phyloP scores from a whole-genome alignment of 2,888 invertebrate species.

The Drosophila incognita region DNA sequence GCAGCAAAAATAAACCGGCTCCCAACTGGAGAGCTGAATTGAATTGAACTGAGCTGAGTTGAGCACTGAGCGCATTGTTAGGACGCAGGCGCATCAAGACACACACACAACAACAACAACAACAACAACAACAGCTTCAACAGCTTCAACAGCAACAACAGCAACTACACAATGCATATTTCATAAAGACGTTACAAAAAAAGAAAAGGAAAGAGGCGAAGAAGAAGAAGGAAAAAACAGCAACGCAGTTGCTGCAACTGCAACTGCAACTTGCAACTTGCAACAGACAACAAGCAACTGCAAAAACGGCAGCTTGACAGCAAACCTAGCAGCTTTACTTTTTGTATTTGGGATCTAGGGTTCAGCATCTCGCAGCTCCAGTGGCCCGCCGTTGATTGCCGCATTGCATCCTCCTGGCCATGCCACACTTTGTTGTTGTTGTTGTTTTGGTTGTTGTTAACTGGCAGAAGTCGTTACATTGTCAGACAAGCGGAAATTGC shows the following conservation, averaged over 20 bases:
- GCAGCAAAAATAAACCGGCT: constrained; percentile 58
- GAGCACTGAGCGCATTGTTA: constrained; percentile 42
- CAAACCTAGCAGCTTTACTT: constrained; percentile 13
- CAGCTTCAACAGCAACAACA: not conserved
- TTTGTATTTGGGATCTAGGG: constrained; percentile 14
- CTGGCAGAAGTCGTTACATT: constrained; percentile 73
- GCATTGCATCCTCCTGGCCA: constrained; percentile 33
- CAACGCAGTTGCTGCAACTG: constrained; percentile 52
- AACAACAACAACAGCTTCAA: not conserved
- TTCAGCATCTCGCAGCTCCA: constrained; percentile 23
- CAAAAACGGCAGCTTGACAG: constrained; percentile 3
- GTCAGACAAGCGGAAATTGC: constrained; percentile 71
- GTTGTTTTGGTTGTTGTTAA: constrained; percentile 39
- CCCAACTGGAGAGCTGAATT: constrained; percentile 17
- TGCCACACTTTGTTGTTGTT: constrained; percentile 23
- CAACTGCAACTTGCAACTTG: constrained; percentile 29
- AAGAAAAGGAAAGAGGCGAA: constrained; percentile 4
- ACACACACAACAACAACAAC: constrained; percentile 21
- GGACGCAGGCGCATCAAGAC: constrained; percentile 60
- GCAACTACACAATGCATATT: constrained; percentile 45
- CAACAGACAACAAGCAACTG: constrained; percentile 17
- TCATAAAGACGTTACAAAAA: constrained; percentile 44
- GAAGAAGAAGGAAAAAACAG: constrained; percentile 11
- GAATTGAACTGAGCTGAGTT: constrained; percentile 19
- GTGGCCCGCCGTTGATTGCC: constrained; percentile 28